Conservation (phyloP, 2,113 vertebrate genomes). For the Rhabdornis inornatus region DNA sequence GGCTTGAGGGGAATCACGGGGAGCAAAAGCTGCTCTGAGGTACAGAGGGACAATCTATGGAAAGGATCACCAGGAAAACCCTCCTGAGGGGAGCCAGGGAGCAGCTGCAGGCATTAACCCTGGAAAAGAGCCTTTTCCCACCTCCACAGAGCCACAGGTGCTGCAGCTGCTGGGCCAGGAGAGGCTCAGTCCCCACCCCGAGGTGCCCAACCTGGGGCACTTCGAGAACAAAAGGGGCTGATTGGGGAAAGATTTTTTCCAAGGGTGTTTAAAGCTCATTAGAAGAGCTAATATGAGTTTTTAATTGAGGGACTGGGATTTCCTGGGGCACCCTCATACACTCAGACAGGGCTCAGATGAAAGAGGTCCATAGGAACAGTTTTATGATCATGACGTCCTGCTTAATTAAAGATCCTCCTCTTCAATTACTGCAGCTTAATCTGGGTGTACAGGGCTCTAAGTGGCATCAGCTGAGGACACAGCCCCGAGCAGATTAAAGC, state of each 20-base stretch:
- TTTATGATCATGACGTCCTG: constrained; percentile 9
- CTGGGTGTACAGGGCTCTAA: neutral
- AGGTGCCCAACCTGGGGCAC: neutral
- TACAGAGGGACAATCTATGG: neutral
- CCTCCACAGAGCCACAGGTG: neutral
- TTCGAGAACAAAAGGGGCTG: neutral
- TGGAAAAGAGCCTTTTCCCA: neutral
- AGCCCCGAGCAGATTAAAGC: neutral
- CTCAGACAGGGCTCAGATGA: neutral
- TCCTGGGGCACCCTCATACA: neutral
- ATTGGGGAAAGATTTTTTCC: neutral
- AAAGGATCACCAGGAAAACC: neutral
- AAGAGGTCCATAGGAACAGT: neutral
- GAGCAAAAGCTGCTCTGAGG: neutral
- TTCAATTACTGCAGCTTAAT: constrained; percentile 12
- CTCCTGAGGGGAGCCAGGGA: neutral
- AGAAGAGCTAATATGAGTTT: neutral
- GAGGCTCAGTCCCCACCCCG: neutral
- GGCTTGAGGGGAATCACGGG: neutral
- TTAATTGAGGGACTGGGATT: neutral
- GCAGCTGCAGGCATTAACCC: neutral
- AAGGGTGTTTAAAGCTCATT: neutral
- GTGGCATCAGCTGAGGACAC: neutral
- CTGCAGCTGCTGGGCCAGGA: neutral
- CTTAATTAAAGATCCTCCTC: constrained; percentile 48